phyloP scores from a whole-genome alignment of 2,888 invertebrate species.

The Drosophila mettleri region DNA sequence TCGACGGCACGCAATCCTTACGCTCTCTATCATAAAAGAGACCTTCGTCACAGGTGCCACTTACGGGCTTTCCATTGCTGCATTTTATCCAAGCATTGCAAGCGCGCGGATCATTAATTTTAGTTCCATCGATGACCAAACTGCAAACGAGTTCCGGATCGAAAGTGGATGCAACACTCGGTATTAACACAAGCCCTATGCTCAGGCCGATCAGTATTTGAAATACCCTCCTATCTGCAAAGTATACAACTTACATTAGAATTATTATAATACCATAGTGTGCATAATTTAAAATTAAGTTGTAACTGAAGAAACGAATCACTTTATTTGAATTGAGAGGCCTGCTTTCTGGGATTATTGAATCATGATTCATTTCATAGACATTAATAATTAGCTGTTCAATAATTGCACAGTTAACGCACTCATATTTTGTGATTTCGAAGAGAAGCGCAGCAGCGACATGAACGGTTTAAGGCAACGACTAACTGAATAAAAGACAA shows the following conservation, averaged over 20 bases:
- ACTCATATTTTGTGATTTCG: constrained; percentile 36
- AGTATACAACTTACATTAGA: background rate
- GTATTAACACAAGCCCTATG: background rate
- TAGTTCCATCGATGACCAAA: constrained; percentile 71
- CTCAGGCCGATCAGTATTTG: constrained; percentile 16
- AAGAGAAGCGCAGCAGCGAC: constrained; percentile 1
- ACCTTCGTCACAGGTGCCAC: constrained; percentile 62
- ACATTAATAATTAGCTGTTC: no score
- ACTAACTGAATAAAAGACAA: constrained; percentile 25
- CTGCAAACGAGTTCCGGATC: constrained; percentile 69
- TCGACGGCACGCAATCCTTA: constrained; percentile 58
- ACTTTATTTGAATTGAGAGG: background rate
- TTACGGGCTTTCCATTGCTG: constrained; percentile 60
- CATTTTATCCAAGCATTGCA: constrained; percentile 80
- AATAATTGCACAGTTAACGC: constrained; percentile 13
- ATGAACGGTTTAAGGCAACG: constrained; percentile 11
- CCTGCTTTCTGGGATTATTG: no score
- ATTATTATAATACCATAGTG: background rate
- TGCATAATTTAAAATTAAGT: no score
- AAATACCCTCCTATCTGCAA: constrained; percentile 6
- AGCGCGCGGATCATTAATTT: constrained; percentile 77
- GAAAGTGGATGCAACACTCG: constrained; percentile 46
- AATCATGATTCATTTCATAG: no score
- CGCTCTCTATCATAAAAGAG: constrained; percentile 73
- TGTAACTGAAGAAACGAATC: no score